Percentiles rank a stretch among this genome's conserved stretches.
phyloP scores from a whole-genome alignment of 2,888 invertebrate species.

The Hyalella azteca region DNA sequence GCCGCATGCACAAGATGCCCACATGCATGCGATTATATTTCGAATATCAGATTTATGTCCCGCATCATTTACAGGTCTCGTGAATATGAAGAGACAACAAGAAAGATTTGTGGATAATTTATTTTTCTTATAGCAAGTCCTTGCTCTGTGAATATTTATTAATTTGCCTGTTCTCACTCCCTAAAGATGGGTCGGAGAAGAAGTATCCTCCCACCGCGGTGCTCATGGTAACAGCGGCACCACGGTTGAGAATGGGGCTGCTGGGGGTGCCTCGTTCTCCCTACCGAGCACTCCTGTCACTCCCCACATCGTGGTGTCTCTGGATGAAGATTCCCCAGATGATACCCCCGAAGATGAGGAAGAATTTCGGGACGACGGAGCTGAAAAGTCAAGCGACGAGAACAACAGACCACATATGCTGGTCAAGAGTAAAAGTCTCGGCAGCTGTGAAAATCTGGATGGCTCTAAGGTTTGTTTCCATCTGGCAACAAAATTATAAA shows the following conservation, averaged over 20 bases:
- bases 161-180: too few relatives aligned
- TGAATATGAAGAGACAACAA: too few relatives aligned
- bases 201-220: background rate
- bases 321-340: constrained; percentile 21
- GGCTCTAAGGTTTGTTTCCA: background rate
- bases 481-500: too few relatives aligned
- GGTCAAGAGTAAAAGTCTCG: constrained; percentile 8
- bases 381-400: background rate
- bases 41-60: too few relatives aligned
- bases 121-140: too few relatives aligned
- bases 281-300: constrained; percentile 40
- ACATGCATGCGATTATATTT: too few relatives aligned
- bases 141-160: too few relatives aligned
- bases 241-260: constrained; percentile 6
- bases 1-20: too few relatives aligned
- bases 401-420: background rate
- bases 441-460: constrained; percentile 5
- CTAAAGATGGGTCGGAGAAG: constrained; percentile 46
- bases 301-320: constrained; percentile 51
- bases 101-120: too few relatives aligned
- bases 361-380: background rate
- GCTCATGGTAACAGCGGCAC: background rate
- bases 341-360: background rate
- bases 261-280: constrained; percentile 14
- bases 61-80: too few relatives aligned